Base-by-base conservation (phyloP, 1,140 invertebrate genomes). In the Trachelipus rathkii region DNA sequence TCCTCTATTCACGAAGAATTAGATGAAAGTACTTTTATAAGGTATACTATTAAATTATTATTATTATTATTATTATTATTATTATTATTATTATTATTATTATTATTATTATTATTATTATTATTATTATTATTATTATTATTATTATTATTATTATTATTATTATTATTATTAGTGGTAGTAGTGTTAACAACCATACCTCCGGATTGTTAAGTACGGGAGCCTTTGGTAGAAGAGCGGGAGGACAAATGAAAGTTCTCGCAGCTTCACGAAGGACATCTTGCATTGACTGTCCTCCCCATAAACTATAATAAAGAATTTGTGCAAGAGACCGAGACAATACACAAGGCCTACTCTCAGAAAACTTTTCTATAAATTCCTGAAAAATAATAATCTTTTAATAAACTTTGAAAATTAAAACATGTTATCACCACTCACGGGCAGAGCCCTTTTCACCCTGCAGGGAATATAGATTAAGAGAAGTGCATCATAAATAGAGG, bases 341-440 rank as follows among this genome's bases (percentile, higher is more conserved):
- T 76, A 98, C 94, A 86, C 96, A 98, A 0, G 95, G 94, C 75
- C 91, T 89, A 46, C 87, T 90, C 83, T 92, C 91, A 83, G 93
- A 95, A 84, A 97, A 97, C 83, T 97, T 93, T 83, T 94, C 91
- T 84, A 97, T 95, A 84, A 97, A 95, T 84, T 97, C 95, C 93
- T 96, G 83, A 68, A 89, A 71, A 71, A 71, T 33, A 33, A 33
- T 3, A 33, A 33, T 3, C 1, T 33, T 33, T 33, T 33, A 33
- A 3, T 33, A 33, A 33, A 33, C 33, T 6, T 33, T 33, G 33
- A 3, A 33, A 33, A 33, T 33, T 3, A 33, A 33, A 33, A 33
- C 33, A 33, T n/a, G n/a, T n/a, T n/a, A n/a, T n/a, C n/a, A n/a
- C n/a, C n/a, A n/a, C n/a, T n/a, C n/a, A n/a, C n/a, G n/a, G n/a